Base-by-base conservation (phyloP, 2,113 vertebrate species). In the Marmota flaviventris region DNA sequence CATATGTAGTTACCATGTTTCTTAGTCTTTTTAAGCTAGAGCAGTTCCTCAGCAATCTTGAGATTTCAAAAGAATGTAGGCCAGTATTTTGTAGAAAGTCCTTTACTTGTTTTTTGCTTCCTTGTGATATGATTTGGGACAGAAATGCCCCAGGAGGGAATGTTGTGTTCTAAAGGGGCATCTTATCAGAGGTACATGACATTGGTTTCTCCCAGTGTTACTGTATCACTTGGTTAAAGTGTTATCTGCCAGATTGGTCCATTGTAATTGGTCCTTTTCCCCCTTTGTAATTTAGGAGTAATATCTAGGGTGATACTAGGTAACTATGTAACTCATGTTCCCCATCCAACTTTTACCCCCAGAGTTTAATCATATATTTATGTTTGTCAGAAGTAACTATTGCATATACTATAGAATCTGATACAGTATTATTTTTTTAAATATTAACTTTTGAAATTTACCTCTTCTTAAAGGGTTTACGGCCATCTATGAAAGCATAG, bases 401-500 rank as follows among this genome's bases (percentile, higher is more conserved):
- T 3, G 39, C 42, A 0, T 56, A 0, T 27, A 27, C 17, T 39
- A 3, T 25, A 37, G 77, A 76, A 27, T 87, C 53, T 42, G 78
- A 53, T 11, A 13, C 0, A 25, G 39, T 4, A 1, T 53, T 53
- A 12, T 29, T 75, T 73, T 5, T 3, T 0, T 18, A 18, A 53
- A 70, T 45, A 53, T 45, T 96, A 91, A 97, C 83, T 12, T 84
- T 37, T 86, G 53, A 83, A 63, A 24, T 95, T 91, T 95, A 9
- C 72, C 65, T 97, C 32, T 89, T 39, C 79, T 42, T 91, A 20
- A 77, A 99, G 99, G 99, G 58, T 99, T 99, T 97, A 97, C 99
- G 39, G 98, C 99, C 61, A 98, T 99, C 97, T 99, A 99, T 61
- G 99, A 99, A 93, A 99, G 98, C 98, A 98, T 99, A 90, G 98